Percentiles rank a stretch among this genome's conserved stretches.
phyloP scores from a whole-genome alignment of 35 echinoderm and acorn worm species.

The Amphiura filiformis region DNA sequence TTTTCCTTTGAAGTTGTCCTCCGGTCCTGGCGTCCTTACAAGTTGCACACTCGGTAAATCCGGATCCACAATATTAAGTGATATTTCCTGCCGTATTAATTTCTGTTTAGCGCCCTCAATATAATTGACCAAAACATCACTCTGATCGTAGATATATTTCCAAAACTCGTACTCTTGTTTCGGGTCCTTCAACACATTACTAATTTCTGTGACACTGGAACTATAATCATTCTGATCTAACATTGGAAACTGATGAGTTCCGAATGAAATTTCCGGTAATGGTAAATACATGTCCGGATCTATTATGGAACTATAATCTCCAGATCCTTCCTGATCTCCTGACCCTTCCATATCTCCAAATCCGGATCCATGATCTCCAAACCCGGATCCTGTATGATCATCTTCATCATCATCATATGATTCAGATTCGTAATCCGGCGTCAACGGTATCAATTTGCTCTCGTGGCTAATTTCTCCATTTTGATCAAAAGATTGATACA shows the following conservation, averaged over 20 bases:
- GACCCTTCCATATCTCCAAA: background rate
- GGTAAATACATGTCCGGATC: background rate
- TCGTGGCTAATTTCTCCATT: background rate
- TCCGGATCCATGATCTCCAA: background rate
- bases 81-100: background rate
- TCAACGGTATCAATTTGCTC: background rate
- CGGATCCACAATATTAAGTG: background rate
- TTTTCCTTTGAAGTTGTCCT: background rate
- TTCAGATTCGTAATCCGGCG: background rate
- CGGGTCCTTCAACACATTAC: background rate
- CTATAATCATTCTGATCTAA: background rate
- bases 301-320: background rate
- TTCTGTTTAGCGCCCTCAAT: background rate
- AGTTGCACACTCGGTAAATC: background rate
- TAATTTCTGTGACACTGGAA: background rate
- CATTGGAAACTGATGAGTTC: background rate
- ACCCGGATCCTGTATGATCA: background rate
- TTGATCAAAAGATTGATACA: background rate
- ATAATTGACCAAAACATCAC: background rate
- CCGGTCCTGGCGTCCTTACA: background rate
- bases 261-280: background rate
- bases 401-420: background rate
- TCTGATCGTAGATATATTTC: conserved; percentile 6
- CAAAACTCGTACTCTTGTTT: background rate
- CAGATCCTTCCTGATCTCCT: background rate